phyloP scores from a whole-genome alignment of 2,888 invertebrate species.

The Zelleria hepariella region DNA sequence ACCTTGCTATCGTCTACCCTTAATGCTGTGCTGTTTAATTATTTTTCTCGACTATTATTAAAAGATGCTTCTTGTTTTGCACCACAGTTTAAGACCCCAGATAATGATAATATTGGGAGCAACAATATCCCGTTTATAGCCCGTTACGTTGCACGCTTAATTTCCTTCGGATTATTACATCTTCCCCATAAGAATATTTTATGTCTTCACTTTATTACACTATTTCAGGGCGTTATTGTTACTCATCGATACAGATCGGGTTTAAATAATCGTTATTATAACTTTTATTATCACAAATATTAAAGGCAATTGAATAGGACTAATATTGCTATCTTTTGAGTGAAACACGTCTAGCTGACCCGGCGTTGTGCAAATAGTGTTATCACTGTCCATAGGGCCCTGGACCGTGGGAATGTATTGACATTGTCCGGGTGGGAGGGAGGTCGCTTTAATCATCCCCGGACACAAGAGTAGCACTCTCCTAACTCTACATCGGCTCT shows the following conservation, averaged over 20 bases:
- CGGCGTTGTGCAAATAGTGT: background rate
- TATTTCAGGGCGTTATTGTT: conserved; percentile 5
- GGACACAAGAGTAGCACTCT: background rate
- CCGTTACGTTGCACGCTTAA: conserved; percentile 19
- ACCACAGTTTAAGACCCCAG: background rate
- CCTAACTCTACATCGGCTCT: conserved; percentile 7
- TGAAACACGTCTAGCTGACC: background rate
- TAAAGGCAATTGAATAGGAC: background rate
- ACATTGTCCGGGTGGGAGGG: background rate
- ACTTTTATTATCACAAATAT: background rate
- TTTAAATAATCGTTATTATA: background rate
- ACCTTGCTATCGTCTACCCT: too few relatives aligned
- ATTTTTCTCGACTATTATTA: conserved; percentile 1
- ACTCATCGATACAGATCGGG: background rate
- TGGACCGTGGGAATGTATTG: conserved; percentile 2
- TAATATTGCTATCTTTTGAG: background rate
- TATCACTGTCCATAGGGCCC: background rate
- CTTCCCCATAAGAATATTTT: conserved; percentile 11
- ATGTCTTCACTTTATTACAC: conserved; percentile 8
- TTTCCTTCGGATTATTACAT: conserved; percentile 17
- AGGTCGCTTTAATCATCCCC: background rate
- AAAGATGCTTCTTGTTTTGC: conserved; percentile 1
- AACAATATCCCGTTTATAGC: conserved; percentile 13
- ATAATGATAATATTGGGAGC: background rate
- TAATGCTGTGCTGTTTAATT: too few relatives aligned